These are phyloP conservation scores for Columba livia DNA, from an alignment of 2,113 vertebrate species.

Conservation along the genomic window DNA sequence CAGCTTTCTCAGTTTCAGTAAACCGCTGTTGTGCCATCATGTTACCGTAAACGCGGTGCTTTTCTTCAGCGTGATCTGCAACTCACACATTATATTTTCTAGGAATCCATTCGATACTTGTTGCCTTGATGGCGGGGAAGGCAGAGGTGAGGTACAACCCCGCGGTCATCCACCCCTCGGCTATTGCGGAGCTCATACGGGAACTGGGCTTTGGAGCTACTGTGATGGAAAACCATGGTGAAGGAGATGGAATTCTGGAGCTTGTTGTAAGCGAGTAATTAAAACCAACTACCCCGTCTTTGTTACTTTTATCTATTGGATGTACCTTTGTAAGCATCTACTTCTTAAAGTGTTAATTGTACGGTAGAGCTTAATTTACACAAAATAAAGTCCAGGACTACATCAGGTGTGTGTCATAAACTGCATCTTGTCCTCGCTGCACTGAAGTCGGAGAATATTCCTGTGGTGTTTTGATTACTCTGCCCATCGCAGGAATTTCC, in stretches of 20 bases:
- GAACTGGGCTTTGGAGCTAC: conserved; percentile 93
- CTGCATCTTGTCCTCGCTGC: neutral
- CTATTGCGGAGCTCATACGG: conserved; percentile 86
- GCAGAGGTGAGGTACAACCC: conserved; percentile 94
- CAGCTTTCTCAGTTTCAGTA: fast-evolving
- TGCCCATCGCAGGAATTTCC: neutral
- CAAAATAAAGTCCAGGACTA: neutral
- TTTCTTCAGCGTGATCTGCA: neutral
- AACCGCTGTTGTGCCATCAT: fast-evolving
- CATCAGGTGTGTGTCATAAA: neutral
- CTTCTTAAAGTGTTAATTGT: neutral
- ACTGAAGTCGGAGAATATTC: neutral
- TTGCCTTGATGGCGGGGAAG: conserved; percentile 97
- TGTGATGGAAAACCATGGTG: conserved; percentile 88
- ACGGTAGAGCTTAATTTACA: neutral
- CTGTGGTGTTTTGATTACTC: neutral
- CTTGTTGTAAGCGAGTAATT: conserved; percentile 85
- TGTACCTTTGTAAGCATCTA: neutral
- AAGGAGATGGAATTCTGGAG: conserved; percentile 89
- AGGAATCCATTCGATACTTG: conserved; percentile 93
- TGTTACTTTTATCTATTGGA: neutral
- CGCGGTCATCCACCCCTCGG: conserved; percentile 81
- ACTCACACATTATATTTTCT: neutral
- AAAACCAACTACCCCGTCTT: neutral
- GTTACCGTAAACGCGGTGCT: neutral